phyloP scores from a whole-genome alignment of 2,113 vertebrate species.

The Syngnathus scovelli region DNA sequence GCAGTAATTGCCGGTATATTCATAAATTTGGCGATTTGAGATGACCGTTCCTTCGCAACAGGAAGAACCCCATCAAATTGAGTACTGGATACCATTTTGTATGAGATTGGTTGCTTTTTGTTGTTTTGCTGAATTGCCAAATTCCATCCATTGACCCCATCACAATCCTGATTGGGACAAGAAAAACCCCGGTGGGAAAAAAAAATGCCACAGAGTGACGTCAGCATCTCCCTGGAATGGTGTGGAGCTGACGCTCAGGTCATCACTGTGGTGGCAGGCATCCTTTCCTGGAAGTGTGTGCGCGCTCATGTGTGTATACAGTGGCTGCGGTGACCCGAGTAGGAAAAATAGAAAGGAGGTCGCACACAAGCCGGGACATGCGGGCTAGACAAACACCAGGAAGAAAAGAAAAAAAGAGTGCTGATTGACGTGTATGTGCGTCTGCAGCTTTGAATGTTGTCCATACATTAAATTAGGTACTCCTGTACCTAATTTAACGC shows the following conservation, averaged over 20 bases:
- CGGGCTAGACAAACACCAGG: constrained; percentile 47
- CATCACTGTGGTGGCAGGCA: constrained; percentile 21
- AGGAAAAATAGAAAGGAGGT: constrained; percentile 34
- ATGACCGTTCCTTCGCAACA: not conserved
- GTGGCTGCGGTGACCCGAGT: constrained; percentile 52
- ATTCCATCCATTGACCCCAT: constrained; percentile 38
- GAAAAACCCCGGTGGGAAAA: constrained; percentile 35
- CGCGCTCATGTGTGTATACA: constrained; percentile 30
- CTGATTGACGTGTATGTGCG: not conserved
- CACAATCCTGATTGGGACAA: constrained; percentile 50
- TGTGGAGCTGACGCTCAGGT: constrained; percentile 33
- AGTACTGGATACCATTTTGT: not conserved
- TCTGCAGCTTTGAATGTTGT: not conserved
- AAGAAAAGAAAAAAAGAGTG: constrained; percentile 18
- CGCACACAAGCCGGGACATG: constrained; percentile 34
- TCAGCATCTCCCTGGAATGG: constrained; percentile 47
- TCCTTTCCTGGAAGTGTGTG: constrained; percentile 60
- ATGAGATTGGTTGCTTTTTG: not conserved
- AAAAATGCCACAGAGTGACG: constrained; percentile 42
- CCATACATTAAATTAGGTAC: not conserved
- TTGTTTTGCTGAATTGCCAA: constrained; percentile 28
- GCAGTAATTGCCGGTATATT: not conserved
- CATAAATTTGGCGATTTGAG: not conserved
- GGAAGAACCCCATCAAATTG: not conserved
- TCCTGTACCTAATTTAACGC: not conserved